These are phyloP conservation scores for Tanytarsus gracilentus DNA, from an alignment of 2,888 invertebrate species.

Conservation along the genomic window DNA sequence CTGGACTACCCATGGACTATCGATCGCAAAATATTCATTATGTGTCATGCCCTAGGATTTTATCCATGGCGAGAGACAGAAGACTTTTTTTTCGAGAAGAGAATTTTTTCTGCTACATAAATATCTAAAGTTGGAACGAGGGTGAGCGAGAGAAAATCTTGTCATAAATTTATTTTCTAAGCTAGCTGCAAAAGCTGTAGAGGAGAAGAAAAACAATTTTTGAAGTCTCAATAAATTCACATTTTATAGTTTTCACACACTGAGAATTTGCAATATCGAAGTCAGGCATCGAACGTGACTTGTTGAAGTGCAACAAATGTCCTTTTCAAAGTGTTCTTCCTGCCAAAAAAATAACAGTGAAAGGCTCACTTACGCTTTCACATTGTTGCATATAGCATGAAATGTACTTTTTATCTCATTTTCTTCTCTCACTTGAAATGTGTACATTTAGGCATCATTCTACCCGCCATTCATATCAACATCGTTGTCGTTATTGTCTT, in stretches of 20 bases:
- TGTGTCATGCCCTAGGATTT: too few relatives aligned
- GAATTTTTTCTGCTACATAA: too few relatives aligned
- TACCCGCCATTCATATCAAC: not conserved
- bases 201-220: not conserved
- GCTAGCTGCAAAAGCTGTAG: too few relatives aligned
- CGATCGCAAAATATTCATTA: too few relatives aligned
- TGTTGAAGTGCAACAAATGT: conserved; percentile 23
- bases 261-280: not conserved
- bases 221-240: too few relatives aligned
- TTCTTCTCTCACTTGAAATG: not conserved
- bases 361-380: conserved; percentile 1
- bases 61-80: too few relatives aligned
- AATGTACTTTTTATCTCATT: conserved; percentile 3
- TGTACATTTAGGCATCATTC: not conserved
- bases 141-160: too few relatives aligned
- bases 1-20: too few relatives aligned
- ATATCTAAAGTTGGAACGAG: too few relatives aligned
- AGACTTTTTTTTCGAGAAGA: too few relatives aligned
- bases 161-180: too few relatives aligned
- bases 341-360: conserved; percentile 4
- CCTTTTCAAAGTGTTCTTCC: conserved; percentile 12
- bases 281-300: not conserved
- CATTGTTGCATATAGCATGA: conserved; percentile 22
- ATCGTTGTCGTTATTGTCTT: conserved; percentile 1
- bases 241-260: too few relatives aligned